phyloP scores from a whole-genome alignment of 2,797 vertebrate species.

The Odontamblyopus rebecca region DNA sequence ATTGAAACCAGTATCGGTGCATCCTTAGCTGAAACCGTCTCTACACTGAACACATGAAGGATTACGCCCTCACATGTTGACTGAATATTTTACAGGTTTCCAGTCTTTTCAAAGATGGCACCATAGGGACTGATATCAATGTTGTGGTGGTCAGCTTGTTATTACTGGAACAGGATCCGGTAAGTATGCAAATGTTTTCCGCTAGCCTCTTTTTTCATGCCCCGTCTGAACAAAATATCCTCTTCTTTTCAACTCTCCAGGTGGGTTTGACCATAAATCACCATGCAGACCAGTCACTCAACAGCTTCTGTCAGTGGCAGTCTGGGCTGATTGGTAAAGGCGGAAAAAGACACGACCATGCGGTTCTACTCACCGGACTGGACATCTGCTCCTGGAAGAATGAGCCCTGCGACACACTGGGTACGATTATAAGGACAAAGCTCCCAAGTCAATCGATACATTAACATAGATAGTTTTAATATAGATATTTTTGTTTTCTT shows the following conservation, averaged over 20 bases:
- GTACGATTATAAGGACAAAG: slow-evolving; percentile 63
- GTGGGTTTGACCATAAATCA: slow-evolving; percentile 91
- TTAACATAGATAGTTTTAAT: too few relatives aligned
- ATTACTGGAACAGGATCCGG: slow-evolving; percentile 92
- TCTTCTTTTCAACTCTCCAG: slow-evolving; percentile 59
- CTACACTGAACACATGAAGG: too few relatives aligned
- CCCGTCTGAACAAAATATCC: background rate
- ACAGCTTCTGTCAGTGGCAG: slow-evolving; percentile 99
- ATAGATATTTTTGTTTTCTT: too few relatives aligned
- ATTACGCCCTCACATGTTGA: background rate
- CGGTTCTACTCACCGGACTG: slow-evolving; percentile 92
- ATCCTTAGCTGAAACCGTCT: too few relatives aligned
- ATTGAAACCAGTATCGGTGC: too few relatives aligned
- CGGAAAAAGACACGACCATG: slow-evolving; percentile 93
- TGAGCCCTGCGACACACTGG: slow-evolving; percentile 94
- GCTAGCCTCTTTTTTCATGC: background rate
- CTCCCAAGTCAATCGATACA: background rate
- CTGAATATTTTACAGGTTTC: slow-evolving; percentile 82
- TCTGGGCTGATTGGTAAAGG: slow-evolving; percentile 90
- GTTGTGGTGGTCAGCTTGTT: slow-evolving; percentile 94
- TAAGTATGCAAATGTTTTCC: slow-evolving; percentile 73
- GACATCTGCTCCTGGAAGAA: slow-evolving; percentile 99
- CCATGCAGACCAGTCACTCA: slow-evolving; percentile 95
- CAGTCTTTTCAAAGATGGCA: slow-evolving; percentile 97
- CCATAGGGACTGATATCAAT: slow-evolving; percentile 95